These are phyloP conservation scores for Rattus rattus DNA, from an alignment of 2,113 vertebrate genomes.

Conservation along the genomic window DNA sequence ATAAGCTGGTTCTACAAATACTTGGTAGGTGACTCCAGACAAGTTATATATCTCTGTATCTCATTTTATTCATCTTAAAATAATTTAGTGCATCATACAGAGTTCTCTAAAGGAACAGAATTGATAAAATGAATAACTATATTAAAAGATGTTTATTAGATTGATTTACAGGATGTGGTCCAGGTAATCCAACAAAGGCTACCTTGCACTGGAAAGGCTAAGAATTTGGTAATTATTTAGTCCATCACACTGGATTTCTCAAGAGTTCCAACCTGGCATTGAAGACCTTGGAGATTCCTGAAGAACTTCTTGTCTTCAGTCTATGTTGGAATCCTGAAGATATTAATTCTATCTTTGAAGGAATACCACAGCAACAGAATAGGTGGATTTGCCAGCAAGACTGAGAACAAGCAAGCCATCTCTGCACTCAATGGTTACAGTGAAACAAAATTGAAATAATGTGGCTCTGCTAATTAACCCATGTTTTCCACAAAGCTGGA, in stretches of 20 bases:
- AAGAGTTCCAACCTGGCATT: neutral
- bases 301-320: neutral
- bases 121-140: neutral
- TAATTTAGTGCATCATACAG: neutral
- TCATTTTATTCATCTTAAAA: constrained; percentile 49
- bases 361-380: neutral
- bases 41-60: neutral
- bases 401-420: neutral
- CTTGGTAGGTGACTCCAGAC: neutral
- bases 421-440: neutral
- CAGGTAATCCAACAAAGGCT: neutral
- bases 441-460: constrained; percentile 12
- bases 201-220: neutral
- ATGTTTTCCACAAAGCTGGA: neutral
- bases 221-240: neutral
- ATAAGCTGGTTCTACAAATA: neutral
- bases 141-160: neutral
- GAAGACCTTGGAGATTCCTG: neutral
- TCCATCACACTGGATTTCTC: neutral
- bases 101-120: neutral
- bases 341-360: neutral
- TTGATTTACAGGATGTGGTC: neutral
- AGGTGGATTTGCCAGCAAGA: neutral
- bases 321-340: neutral
- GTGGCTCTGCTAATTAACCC: neutral